Evolutionary conservation across 2,797 vertebrate genomes (phyloP).

Genomic region (Alca torda): DNA sequence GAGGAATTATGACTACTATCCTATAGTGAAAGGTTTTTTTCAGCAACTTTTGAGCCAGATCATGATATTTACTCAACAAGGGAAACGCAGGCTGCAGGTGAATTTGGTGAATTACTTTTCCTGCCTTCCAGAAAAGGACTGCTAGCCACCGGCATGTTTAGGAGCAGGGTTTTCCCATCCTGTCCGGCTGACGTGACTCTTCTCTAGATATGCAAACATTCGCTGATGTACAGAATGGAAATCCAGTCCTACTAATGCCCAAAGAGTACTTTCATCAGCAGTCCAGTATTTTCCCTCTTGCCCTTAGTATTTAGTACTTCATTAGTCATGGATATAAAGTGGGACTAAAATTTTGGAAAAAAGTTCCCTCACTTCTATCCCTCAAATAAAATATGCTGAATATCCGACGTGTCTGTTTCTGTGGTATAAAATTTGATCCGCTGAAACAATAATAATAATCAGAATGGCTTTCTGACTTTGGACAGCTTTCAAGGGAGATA

Average conservation of each 20-base stretch:
- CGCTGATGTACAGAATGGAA: background rate
- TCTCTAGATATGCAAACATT: background rate
- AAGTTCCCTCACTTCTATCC: background rate
- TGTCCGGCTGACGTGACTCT: accelerated
- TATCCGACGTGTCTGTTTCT: background rate
- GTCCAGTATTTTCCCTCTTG: background rate
- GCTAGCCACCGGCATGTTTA: accelerated
- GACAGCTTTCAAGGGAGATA: background rate
- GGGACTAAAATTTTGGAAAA: background rate
- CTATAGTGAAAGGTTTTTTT: background rate
- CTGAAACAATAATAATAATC: background rate
- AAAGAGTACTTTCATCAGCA: background rate
- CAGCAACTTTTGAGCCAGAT: background rate
- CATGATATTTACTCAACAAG: background rate
- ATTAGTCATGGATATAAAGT: background rate
- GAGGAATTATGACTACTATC: background rate
- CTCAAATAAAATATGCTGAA: background rate
- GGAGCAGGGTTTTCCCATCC: background rate
- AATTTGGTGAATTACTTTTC: background rate
- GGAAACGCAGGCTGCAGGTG: background rate
- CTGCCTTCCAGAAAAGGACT: background rate
- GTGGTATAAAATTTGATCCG: background rate
- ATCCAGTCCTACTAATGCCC: background rate
- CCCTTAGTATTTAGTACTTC: background rate
- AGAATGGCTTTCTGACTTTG: background rate